Conservation (phyloP, 2,888 invertebrate species). For the Listrodromus nycthemerus region DNA sequence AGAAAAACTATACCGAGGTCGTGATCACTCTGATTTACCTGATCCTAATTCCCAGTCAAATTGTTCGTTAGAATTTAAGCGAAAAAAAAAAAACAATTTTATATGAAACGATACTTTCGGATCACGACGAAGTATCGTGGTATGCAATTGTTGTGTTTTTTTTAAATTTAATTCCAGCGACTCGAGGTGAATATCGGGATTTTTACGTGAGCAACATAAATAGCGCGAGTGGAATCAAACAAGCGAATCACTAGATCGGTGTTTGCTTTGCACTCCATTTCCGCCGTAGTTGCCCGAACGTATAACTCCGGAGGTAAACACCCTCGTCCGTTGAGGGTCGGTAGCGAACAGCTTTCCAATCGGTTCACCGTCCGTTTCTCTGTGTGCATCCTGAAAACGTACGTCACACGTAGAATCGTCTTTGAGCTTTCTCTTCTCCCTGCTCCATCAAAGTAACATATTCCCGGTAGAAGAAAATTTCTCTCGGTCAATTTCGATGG, state of each 20-base stretch:
- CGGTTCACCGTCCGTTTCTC: slow-evolving; percentile 11
- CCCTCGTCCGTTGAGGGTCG: slow-evolving; percentile 6
- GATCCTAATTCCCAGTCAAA: neutral
- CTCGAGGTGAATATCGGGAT: neutral
- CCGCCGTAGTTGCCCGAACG: slow-evolving; percentile 16
- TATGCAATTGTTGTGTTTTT: neutral
- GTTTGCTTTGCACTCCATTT: slow-evolving; percentile 56
- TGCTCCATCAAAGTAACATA: neutral
- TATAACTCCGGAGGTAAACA: slow-evolving; percentile 43
- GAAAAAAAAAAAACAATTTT: neutral
- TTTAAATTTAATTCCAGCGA: neutral
- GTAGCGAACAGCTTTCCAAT: slow-evolving; percentile 14
- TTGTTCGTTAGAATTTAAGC: neutral
- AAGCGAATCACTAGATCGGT: slow-evolving; percentile 32
- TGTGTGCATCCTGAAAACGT: neutral
- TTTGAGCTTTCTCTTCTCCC: neutral
- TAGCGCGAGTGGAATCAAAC: slow-evolving; percentile 29
- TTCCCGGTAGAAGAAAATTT: neutral
- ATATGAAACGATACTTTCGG: too few relatives aligned
- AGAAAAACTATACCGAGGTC: too few relatives aligned
- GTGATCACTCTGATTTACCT: neutral
- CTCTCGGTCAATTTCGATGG: neutral
- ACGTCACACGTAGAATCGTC: neutral
- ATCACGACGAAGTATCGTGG: too few relatives aligned
- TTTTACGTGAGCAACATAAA: slow-evolving; percentile 20